These are phyloP conservation scores for Nowickia ferox DNA, from an alignment of 2,888 invertebrate genomes.

Conservation along the genomic window DNA sequence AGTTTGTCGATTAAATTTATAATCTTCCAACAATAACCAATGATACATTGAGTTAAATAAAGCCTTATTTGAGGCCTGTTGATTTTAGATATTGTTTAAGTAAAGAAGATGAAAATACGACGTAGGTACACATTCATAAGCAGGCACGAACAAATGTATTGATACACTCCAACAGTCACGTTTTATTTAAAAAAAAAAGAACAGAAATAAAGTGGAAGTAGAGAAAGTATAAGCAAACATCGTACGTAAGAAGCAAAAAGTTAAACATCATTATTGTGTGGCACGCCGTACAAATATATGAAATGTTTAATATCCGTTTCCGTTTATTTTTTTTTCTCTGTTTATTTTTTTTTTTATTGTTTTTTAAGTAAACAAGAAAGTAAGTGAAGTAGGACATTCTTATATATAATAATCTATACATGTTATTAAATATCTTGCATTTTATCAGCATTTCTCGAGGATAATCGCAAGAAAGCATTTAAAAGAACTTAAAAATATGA, in stretches of 20 bases:
- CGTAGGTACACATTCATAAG: constrained; percentile 49
- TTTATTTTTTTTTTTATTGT: not conserved
- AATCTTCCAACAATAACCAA: constrained; percentile 83
- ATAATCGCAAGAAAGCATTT: constrained; percentile 42
- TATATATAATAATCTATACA: constrained; percentile 11
- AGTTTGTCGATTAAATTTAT: constrained; percentile 77
- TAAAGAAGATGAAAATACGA: constrained; percentile 47
- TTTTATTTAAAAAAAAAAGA: constrained; percentile 16
- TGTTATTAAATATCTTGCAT: constrained; percentile 7
- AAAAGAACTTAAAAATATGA: constrained; percentile 7
- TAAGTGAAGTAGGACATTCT: constrained; percentile 22
- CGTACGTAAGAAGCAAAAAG: constrained; percentile 26
- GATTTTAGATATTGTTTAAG: constrained; percentile 58
- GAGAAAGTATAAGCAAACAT: constrained; percentile 32
- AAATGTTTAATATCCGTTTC: constrained; percentile 70
- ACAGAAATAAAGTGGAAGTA: constrained; percentile 21
- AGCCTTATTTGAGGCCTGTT: constrained; percentile 82
- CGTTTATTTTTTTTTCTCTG: constrained; percentile 17
- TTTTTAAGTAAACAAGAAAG: constrained; percentile 39
- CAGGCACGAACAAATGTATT: constrained; percentile 71
- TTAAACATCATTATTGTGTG: constrained; percentile 59
- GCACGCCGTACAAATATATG: constrained; percentile 44
- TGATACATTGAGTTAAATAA: constrained; percentile 83
- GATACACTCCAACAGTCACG: constrained; percentile 65
- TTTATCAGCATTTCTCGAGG: not conserved